These are phyloP conservation scores for Heterocephalus glaber DNA, from an alignment of 2,113 vertebrate species.

Conservation along the genomic window DNA sequence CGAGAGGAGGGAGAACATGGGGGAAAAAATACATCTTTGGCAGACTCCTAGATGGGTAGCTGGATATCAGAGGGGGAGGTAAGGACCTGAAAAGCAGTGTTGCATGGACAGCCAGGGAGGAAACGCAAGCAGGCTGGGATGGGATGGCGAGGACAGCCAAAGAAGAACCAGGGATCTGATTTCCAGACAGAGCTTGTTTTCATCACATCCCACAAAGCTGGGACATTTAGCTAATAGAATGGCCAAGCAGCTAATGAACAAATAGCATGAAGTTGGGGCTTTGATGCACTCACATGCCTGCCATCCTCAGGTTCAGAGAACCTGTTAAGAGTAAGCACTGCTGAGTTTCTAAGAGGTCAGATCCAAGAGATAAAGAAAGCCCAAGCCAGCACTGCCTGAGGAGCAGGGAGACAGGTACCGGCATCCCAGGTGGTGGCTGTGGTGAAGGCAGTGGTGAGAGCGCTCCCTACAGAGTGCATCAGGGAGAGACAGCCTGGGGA, in stretches of 20 bases:
- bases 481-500: background rate
- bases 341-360: conserved; percentile 45
- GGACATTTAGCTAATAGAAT: background rate
- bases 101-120: background rate
- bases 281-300: background rate
- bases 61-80: background rate
- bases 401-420: background rate
- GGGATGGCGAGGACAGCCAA: background rate
- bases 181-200: background rate
- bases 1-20: background rate
- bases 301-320: background rate
- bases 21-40: background rate
- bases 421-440: background rate
- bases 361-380: conserved; percentile 49
- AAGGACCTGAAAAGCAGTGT: background rate
- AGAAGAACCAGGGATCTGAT: background rate
- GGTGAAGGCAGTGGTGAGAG: background rate
- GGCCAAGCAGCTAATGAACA: background rate
- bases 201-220: background rate
- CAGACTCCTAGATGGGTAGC: background rate
- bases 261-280: background rate
- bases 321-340: background rate
- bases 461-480: background rate
- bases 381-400: background rate
- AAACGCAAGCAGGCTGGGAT: background rate